Evolutionary conservation across 1,140 invertebrate species (phyloP).

Genomic region (Drosophila kikkawai): DNA sequence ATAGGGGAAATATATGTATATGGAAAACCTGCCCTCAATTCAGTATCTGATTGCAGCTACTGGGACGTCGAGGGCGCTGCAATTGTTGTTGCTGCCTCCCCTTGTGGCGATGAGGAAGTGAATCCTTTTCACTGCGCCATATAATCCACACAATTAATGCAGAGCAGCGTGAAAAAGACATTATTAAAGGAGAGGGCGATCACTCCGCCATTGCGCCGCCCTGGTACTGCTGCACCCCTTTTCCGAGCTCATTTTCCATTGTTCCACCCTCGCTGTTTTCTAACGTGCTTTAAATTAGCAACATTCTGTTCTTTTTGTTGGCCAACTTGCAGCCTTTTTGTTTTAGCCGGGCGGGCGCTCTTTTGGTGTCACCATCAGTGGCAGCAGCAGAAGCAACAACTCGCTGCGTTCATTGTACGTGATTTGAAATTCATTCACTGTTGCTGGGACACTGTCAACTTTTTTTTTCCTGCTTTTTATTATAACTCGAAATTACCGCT

Average conservation of each 20-base stretch:
- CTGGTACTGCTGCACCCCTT: conserved; percentile 13
- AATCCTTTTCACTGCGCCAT: conserved; percentile 79
- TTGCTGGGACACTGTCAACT: conserved; percentile 57
- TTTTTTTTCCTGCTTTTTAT: conserved; percentile 52
- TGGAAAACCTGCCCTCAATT: conserved; percentile 62
- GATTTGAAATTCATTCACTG: conserved; percentile 80
- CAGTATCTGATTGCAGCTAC: conserved; percentile 47
- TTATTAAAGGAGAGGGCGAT: conserved; percentile 26
- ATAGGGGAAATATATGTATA: conserved; percentile 1
- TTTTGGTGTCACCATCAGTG: conserved; percentile 63
- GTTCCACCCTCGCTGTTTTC: conserved; percentile 41
- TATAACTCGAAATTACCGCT: conserved; percentile 55
- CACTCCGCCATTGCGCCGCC: conserved; percentile 1
- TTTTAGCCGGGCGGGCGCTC: conserved; percentile 64
- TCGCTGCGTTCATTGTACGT: conserved; percentile 68
- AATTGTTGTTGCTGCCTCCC: conserved; percentile 42
- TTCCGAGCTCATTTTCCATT: conserved; percentile 11
- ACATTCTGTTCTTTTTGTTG: conserved; percentile 46
- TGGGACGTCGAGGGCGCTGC: conserved; percentile 30
- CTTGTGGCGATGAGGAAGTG: conserved; percentile 44
- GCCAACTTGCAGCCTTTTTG: conserved; percentile 62
- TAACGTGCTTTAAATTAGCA: conserved; percentile 75
- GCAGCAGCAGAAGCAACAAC: conserved; percentile 43
- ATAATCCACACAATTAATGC: conserved; percentile 80
- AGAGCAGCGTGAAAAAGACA: conserved; percentile 61